Percentiles rank a stretch among this genome's conserved stretches.
Conservation (phyloP, 2,113 vertebrate genomes). For the Felis catus region F.catus_Fca126_mat1.0 CM031411.1:19360001-19360500, state of each 20-base stretch:
- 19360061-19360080: neutral
- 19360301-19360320: neutral
- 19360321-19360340: neutral
- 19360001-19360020: neutral
- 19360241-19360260: neutral
- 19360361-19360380: neutral
- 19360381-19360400: neutral
- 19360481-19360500: neutral
- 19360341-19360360: neutral
- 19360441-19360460: neutral
- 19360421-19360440: neutral
- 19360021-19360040: neutral
- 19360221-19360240: neutral
- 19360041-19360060: neutral
- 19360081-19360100: neutral
- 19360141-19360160: conserved; percentile 39
- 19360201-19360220: neutral
- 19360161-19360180: neutral
- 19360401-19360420: neutral
- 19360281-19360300: neutral
- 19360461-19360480: neutral
- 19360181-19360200: neutral
- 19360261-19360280: neutral
- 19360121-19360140: conserved; percentile 18
- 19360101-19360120: neutral